These are phyloP conservation scores for Platycercus adscitus DNA, from an alignment of 2,113 vertebrate species.

Conservation along the genomic window DNA sequence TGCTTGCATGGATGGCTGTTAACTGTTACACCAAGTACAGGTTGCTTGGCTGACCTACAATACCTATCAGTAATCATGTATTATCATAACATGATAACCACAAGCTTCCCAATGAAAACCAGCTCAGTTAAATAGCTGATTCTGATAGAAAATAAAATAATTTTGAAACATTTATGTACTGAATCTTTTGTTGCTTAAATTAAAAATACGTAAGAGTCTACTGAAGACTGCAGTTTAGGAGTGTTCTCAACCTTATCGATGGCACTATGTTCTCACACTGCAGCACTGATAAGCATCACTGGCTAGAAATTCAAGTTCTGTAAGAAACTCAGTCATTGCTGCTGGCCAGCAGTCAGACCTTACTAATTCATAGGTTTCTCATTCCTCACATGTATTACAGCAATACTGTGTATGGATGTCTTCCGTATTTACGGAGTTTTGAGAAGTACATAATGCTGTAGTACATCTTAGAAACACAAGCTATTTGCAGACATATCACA, in stretches of 20 bases:
- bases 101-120: background rate
- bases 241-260: background rate
- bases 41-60: background rate
- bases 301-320: background rate
- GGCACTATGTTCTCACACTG: background rate
- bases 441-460: background rate
- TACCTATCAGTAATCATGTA: background rate
- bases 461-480: background rate
- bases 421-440: background rate
- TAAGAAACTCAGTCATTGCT: background rate
- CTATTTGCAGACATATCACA: background rate
- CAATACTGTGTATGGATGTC: background rate
- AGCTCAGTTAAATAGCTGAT: background rate
- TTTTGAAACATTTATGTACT: background rate
- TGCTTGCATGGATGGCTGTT: background rate
- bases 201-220: background rate
- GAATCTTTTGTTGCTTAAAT: background rate
- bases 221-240: background rate
- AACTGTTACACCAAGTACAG: background rate
- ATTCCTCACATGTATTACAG: background rate
- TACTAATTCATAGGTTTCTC: background rate
- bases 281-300: background rate
- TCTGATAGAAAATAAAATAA: background rate
- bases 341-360: background rate
- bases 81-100: rapidly evolving